A percentile compares a stretch with the other conserved stretches of the same genome.
phyloP scores from a whole-genome alignment of 1,140 invertebrate genomes.

The Drosophila watanabei region DNA sequence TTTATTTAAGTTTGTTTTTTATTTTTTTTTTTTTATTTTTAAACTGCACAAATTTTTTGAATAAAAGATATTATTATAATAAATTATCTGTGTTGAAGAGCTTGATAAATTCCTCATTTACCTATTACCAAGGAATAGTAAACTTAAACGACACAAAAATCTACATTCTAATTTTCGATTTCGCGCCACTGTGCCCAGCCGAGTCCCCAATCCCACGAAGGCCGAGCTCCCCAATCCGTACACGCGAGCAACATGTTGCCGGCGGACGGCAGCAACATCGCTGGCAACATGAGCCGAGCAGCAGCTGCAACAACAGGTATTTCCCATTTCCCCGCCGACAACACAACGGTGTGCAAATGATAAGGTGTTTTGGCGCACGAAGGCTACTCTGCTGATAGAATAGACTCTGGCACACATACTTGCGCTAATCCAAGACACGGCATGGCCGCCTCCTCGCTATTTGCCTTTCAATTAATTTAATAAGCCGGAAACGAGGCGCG shows the following conservation, averaged over 20 bases:
- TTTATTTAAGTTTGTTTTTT: too few species aligned
- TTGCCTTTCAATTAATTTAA: conserved; percentile 76
- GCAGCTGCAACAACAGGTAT: conserved; percentile 60
- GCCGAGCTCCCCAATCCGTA: neutral
- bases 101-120: too few species aligned
- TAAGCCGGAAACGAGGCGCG: conserved; percentile 37
- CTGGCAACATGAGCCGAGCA: conserved; percentile 13
- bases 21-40: too few species aligned
- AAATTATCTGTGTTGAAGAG: too few species aligned
- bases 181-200: neutral
- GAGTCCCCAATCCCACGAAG: conserved; percentile 3
- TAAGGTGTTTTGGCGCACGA: conserved; percentile 34
- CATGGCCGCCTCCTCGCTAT: conserved; percentile 20
- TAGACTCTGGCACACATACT: conserved; percentile 13
- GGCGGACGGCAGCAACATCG: conserved; percentile 1
- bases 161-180: neutral
- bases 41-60: too few species aligned
- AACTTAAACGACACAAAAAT: neutral
- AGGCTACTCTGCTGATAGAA: conserved; percentile 29
- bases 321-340: conserved; percentile 10
- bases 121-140: too few species aligned
- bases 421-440: conserved; percentile 44
- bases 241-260: conserved; percentile 33
- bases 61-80: too few species aligned
- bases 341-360: conserved; percentile 29